phyloP scores from a whole-genome alignment of 2,888 invertebrate genomes.

The Lepas anatifera region DNA sequence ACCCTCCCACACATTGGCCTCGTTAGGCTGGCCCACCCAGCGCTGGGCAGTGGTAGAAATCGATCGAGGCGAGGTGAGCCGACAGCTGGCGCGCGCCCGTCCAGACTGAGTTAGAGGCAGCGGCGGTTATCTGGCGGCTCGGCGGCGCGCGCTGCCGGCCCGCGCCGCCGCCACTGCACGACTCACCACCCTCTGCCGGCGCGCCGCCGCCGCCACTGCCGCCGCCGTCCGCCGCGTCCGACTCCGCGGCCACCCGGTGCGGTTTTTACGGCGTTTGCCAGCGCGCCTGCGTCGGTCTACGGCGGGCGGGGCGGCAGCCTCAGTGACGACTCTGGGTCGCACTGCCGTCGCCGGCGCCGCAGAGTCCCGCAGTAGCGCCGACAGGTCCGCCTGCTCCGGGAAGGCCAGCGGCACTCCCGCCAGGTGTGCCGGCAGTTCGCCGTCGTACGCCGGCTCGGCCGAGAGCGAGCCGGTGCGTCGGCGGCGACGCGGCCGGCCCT shows the following conservation, averaged over 20 bases:
- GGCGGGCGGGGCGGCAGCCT: neutral
- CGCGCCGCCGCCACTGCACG: neutral
- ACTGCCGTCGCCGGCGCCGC: neutral
- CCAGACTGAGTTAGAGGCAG: no score
- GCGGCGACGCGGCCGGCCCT: neutral
- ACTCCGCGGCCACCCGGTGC: conserved; percentile 8
- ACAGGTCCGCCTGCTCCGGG: neutral
- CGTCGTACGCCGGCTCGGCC: neutral
- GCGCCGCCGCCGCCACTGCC: neutral
- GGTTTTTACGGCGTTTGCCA: neutral
- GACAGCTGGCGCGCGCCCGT: no score
- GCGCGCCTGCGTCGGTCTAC: neutral
- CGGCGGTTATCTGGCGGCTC: neutral
- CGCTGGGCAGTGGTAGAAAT: no score
- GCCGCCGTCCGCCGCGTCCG: neutral
- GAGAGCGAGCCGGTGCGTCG: neutral
- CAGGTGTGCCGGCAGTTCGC: neutral
- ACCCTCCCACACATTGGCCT: neutral
- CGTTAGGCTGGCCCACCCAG: no score
- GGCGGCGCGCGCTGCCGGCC: neutral
- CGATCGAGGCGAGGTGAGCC: no score
- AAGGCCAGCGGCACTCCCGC: neutral
- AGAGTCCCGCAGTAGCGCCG: neutral
- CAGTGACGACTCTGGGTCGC: neutral
- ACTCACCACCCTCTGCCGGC: neutral